These are phyloP conservation scores for Scaeva pyrastri DNA, from an alignment of 2,888 invertebrate species.

Conservation along the genomic window DNA sequence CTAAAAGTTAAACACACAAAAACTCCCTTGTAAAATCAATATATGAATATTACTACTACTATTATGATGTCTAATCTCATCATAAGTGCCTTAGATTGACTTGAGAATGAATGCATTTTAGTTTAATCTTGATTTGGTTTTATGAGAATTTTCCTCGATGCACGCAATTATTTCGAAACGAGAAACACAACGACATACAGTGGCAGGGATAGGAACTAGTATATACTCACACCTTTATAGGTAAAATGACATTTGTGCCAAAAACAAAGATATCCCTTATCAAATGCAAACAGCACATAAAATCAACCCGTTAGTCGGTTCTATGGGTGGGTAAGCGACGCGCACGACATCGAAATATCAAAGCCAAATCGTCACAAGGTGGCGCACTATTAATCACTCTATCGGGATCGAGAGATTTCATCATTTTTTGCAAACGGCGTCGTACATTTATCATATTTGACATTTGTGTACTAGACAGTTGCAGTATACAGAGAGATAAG, in stretches of 20 bases:
- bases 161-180: neutral
- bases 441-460: too few relatives aligned
- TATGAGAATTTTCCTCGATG: conserved; percentile 31
- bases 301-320: neutral
- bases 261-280: conserved; percentile 17
- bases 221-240: neutral
- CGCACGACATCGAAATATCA: neutral
- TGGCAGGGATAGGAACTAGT: neutral
- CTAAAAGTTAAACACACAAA: too few relatives aligned
- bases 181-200: too few relatives aligned
- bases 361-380: too few relatives aligned
- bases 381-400: too few relatives aligned
- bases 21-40: neutral
- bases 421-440: too few relatives aligned
- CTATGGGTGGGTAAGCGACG: too few relatives aligned
- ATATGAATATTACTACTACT: neutral
- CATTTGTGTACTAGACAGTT: too few relatives aligned
- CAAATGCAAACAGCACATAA: neutral
- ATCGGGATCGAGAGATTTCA: too few relatives aligned
- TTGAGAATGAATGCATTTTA: neutral
- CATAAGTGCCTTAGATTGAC: conserved; percentile 8
- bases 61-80: neutral
- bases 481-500: too few relatives aligned
- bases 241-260: conserved; percentile 1
- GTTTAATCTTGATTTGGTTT: conserved; percentile 33